phyloP scores from a whole-genome alignment of 1,140 invertebrate genomes.

The Brachionus angularis region DNA sequence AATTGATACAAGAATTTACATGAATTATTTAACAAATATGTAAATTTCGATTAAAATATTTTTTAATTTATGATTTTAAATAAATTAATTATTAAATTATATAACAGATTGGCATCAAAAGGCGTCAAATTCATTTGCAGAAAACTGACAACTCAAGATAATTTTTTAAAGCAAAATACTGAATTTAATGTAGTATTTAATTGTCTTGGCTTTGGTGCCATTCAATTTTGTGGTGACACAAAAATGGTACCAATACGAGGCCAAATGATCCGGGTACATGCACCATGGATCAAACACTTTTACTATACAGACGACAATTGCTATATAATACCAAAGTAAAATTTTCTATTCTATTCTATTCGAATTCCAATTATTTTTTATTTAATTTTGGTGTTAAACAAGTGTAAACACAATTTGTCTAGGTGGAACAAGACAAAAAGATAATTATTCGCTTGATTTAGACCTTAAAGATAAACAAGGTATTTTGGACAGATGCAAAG shows the following conservation, averaged over 20 bases:
- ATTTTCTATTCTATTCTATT: background rate
- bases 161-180: slow-evolving; percentile 46
- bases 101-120: background rate
- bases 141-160: slow-evolving; percentile 41
- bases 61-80: too few species aligned
- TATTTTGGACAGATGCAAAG: slow-evolving; percentile 70
- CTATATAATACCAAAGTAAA: slow-evolving; percentile 71
- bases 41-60: slow-evolving; percentile 27
- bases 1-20: slow-evolving; percentile 46
- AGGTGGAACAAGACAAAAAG: slow-evolving; percentile 75
- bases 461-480: slow-evolving; percentile 68
- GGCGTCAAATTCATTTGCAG: slow-evolving; percentile 36
- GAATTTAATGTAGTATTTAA: slow-evolving; percentile 77
- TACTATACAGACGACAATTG: slow-evolving; percentile 78
- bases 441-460: slow-evolving; percentile 68
- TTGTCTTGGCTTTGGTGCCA: slow-evolving; percentile 77
- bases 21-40: slow-evolving; percentile 46
- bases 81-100: too few species aligned
- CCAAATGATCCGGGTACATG: slow-evolving; percentile 54
- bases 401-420: slow-evolving; percentile 67
- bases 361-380: background rate
- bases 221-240: slow-evolving; percentile 70
- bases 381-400: slow-evolving; percentile 30
- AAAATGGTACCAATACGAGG: slow-evolving; percentile 68
- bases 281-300: slow-evolving; percentile 80